Percentiles rank a stretch among this genome's conserved stretches.
phyloP scores from a whole-genome alignment of 1,140 invertebrate genomes.

The Neodiprion pinetum region DNA sequence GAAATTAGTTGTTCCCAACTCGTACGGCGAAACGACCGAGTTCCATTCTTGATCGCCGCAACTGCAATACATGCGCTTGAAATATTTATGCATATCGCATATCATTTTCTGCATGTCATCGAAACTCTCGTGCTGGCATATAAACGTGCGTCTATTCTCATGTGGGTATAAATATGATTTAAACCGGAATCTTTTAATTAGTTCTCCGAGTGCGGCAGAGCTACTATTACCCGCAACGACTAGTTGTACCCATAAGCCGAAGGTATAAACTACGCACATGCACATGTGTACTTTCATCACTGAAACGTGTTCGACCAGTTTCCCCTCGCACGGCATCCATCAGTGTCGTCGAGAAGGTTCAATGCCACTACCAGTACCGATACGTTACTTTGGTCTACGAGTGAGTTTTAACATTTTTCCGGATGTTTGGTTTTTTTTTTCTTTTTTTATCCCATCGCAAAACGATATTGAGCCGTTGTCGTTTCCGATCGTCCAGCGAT shows the following conservation, averaged over 20 bases:
- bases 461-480: neutral
- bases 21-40: neutral
- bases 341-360: neutral
- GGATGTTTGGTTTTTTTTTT: too few species aligned
- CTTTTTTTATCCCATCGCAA: neutral
- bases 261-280: neutral
- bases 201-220: neutral
- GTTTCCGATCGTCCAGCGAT: neutral
- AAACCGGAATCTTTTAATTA: neutral
- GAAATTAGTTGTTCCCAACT: neutral
- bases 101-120: too few species aligned
- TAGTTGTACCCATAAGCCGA: neutral
- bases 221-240: neutral
- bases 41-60: neutral
- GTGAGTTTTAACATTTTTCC: too few species aligned
- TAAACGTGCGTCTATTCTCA: too few species aligned
- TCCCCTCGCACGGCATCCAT: conserved; percentile 4
- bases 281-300: neutral
- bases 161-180: neutral
- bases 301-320: conserved; percentile 5
- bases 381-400: neutral
- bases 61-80: neutral
- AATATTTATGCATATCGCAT: too few species aligned
- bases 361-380: neutral
- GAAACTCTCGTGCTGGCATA: too few species aligned